Base-by-base conservation (phyloP, 2,113 vertebrate species). In the Cettia cetti region DNA sequence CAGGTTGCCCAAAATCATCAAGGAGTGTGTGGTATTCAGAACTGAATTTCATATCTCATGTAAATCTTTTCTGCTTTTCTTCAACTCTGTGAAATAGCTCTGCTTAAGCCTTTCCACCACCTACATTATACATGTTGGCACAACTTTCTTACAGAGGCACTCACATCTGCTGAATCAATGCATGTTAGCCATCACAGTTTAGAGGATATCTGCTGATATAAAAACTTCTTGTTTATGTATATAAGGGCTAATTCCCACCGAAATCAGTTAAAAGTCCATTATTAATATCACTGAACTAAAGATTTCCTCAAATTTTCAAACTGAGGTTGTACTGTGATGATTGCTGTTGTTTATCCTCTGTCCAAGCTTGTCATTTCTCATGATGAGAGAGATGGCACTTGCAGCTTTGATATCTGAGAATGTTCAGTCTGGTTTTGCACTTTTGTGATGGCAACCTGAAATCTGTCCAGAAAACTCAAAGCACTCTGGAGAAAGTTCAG, bases 401-500 rank as follows among this genome's bases (percentile, higher is more conserved):
- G 10, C 28, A 79, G 53, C 24, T 87, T 71, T 93, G 28, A 70
- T 86, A 65, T 49, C 52, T 78, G 68, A 70, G 42, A 75, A 82
- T 12, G 23, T 63, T 89, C 44, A 53, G 7, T 63, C 42, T 24
- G 2, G 10, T 78, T 95, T 89, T 45, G 45, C n/a, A 54, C 39
- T 82, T 82, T 33, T 61, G 33, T 60, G 68, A 93, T 89, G 79
- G 68, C 75, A 79, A 47, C 19, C 69, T 94, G 76, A 94, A 94
- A 90, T 68, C 61, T 63, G 28, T 66, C 86, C 50, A 77, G 47
- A 76, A 84, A 92, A 94, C 21, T 68, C 33, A 89, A 91, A 86
- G 17, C 19, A 60, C 91, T 93, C 70, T 95, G 75, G 90, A 93
- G 23, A 88, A n/a, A 61, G 88, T 96, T 94, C 77, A 97, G 88